Evolutionary conservation across 2,888 invertebrate species (phyloP), one percentile per base, ranked within the genome.

Genomic region (Cremastobaeus sp.): DNA sequence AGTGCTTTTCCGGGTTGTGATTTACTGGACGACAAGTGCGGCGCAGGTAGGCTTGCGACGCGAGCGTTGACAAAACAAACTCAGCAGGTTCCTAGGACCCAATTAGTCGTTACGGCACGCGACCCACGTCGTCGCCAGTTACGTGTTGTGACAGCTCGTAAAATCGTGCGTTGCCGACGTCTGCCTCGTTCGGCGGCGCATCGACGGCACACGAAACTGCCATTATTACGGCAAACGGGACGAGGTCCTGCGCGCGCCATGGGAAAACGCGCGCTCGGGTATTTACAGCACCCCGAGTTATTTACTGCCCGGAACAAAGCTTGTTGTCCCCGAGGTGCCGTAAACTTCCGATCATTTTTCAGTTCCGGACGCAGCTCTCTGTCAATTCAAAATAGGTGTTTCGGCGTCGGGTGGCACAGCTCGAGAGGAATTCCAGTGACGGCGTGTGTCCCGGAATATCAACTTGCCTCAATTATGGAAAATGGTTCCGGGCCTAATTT

Each of bases 1-100:
- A 30, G 5, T 32, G 20, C 20, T 37, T 57, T 41, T 43, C 25
- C 43, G 18, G 18, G 12, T 9, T 4, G n/a, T 60, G 62, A 62
- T 62, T 62, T 62, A 62, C 39, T 15, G 50, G 20, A 9, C 48
- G 41, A 62, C 62, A 62, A 62, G 62, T 62, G 62, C 20, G 32
- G 12, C 41, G 50, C 62, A 62, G 62, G 50, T 50, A 54, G 28
- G 21, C 32, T 17, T 32, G 41, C 48, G 41, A 48, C 6, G n/a
- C n/a, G n/a, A n/a, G n/a, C 52, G 52, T 64, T 64, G 64, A 52
- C 64, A 64, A 64, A 64, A 64, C 64, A 52, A 52, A 28, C 64
- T 8, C 64, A 64, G 64, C 64, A 9, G 64, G 64, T 8, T 11
- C 28, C 35, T 18, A 25, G 34, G 21, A 6, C 50, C 50, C 48